Conservation (phyloP, 2,888 invertebrate genomes). For the Limnephilus marmoratus region DNA sequence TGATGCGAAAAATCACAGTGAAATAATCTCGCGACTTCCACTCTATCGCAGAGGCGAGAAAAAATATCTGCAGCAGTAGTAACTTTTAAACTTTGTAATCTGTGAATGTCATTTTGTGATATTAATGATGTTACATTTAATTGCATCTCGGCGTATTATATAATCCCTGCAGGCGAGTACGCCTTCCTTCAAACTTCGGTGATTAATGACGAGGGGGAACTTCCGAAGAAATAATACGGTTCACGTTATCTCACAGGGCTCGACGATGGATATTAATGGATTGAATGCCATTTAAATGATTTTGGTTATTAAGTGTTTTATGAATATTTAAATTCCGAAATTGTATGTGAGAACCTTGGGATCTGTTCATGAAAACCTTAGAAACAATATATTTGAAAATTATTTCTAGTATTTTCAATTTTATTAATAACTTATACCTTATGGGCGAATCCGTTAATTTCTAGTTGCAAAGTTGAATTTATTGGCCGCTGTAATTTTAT, state of each 20-base stretch:
- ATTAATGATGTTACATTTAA: slow-evolving; percentile 47
- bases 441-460: not conserved
- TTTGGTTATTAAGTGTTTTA: not conserved
- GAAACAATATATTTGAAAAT: not conserved
- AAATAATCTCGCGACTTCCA: not conserved
- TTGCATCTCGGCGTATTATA: slow-evolving; percentile 21
- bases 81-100: slow-evolving; percentile 39
- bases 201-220: slow-evolving; percentile 56
- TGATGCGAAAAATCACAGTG: not conserved
- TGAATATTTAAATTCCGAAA: not conserved
- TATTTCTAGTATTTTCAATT: no score
- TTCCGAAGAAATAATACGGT: slow-evolving; percentile 41
- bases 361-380: not conserved
- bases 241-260: not conserved
- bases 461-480: not conserved
- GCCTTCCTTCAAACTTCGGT: slow-evolving; percentile 59
- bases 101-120: slow-evolving; percentile 33
- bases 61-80: not conserved
- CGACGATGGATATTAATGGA: slow-evolving; percentile 1
- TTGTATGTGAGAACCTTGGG: not conserved
- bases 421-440: no score
- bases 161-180: slow-evolving; percentile 52
- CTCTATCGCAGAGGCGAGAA: not conserved
- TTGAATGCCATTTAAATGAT: not conserved
- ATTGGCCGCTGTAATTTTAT: not conserved